These are phyloP conservation scores for Henicopernis longicauda DNA, from an alignment of 2,113 vertebrate genomes.

Conservation along the genomic window DNA sequence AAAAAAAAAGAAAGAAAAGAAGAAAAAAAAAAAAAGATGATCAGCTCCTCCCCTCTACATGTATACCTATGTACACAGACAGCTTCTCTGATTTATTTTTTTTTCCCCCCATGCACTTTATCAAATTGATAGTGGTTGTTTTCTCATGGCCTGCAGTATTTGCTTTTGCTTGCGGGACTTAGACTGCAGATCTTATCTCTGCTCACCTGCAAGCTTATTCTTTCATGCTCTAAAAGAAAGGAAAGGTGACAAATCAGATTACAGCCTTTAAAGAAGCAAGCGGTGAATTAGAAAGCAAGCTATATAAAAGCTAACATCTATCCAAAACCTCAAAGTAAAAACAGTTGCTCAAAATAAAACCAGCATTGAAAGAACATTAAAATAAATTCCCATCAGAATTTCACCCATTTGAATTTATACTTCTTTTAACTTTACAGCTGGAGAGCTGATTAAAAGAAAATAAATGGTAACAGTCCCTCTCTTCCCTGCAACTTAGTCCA, in stretches of 20 bases:
- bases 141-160: not conserved
- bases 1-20: not conserved
- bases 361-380: not conserved
- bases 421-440: not conserved
- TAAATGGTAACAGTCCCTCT: not conserved
- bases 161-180: not conserved
- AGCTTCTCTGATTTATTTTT: not conserved
- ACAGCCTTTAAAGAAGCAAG: not conserved
- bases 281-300: not conserved
- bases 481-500: not conserved
- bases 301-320: not conserved
- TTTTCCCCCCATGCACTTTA: not conserved
- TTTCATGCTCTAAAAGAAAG: not conserved
- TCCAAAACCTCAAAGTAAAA: not conserved
- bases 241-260: not conserved
- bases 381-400: not conserved
- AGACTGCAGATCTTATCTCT: not conserved
- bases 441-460: not conserved
- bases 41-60: not conserved
- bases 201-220: constrained; percentile 3
- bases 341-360: not conserved
- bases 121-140: not conserved
- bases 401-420: not conserved
- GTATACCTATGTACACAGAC: not conserved
- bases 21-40: no score